These are phyloP conservation scores for Lasioglossum oenotherae DNA, from an alignment of 2,888 invertebrate genomes.

Conservation along the genomic window DNA sequence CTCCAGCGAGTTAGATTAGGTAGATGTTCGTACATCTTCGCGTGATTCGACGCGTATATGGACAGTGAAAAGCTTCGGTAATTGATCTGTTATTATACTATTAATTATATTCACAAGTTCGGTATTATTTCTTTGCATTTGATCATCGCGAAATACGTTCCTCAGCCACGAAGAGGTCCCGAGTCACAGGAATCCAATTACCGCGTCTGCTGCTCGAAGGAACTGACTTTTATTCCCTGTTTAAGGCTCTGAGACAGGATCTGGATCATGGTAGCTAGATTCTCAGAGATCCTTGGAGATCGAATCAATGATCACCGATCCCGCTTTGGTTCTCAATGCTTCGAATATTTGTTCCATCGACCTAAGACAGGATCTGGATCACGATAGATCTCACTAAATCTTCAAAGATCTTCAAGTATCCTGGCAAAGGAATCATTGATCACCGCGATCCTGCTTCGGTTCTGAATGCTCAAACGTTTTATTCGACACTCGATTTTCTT, in stretches of 20 bases:
- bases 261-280: background rate
- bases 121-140: background rate
- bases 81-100: background rate
- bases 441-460: slow-evolving; percentile 24
- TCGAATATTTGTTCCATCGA: background rate
- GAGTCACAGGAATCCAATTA: background rate
- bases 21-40: background rate
- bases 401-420: background rate
- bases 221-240: slow-evolving; percentile 7
- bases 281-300: background rate
- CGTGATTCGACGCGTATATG: background rate
- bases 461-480: slow-evolving; percentile 17
- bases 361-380: background rate
- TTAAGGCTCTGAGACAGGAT: background rate
- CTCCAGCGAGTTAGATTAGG: background rate
- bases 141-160: background rate
- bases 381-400: background rate
- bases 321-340: slow-evolving; percentile 21
- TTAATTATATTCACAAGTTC: background rate
- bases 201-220: slow-evolving; percentile 1
- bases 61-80: slow-evolving; percentile 1
- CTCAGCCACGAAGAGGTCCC: background rate
- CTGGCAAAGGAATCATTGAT: slow-evolving; percentile 33
- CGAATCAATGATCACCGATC: slow-evolving; percentile 35
- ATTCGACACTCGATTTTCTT: background rate